Conservation (phyloP, 2,797 vertebrate species). For the Poecile montanus region DNA sequence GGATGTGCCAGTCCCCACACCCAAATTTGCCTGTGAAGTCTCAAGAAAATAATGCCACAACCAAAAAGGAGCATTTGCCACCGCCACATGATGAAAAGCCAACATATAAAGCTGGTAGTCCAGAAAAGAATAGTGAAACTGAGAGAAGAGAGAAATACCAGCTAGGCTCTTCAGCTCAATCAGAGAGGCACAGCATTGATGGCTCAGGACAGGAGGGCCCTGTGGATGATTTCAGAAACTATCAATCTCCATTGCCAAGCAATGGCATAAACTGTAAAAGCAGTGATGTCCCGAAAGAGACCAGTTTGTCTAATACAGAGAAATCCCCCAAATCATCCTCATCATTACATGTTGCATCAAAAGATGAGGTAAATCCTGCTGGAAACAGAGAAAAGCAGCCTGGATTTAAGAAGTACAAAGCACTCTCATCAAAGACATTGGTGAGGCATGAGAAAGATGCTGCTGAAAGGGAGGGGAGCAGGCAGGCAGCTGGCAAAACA, state of each 20-base stretch:
- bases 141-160: background rate
- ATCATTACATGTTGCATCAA: background rate
- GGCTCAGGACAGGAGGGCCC: background rate
- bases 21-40: background rate
- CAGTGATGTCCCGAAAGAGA: background rate
- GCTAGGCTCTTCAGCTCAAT: background rate
- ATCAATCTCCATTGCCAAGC: background rate
- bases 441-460: background rate
- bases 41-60: background rate
- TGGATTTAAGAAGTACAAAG: constrained; percentile 46
- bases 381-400: background rate
- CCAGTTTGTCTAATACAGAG: background rate
- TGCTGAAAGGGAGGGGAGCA: background rate
- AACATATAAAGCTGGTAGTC: background rate
- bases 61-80: background rate
- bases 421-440: background rate
- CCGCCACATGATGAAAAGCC: background rate
- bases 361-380: background rate
- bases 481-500: background rate
- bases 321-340: background rate
- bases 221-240: background rate
- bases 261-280: background rate
- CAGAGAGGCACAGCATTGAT: background rate
- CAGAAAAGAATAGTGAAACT: background rate
- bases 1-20: background rate